phyloP scores from a whole-genome alignment of 1,140 invertebrate genomes.

The Philotrypesis tridentata region DNA sequence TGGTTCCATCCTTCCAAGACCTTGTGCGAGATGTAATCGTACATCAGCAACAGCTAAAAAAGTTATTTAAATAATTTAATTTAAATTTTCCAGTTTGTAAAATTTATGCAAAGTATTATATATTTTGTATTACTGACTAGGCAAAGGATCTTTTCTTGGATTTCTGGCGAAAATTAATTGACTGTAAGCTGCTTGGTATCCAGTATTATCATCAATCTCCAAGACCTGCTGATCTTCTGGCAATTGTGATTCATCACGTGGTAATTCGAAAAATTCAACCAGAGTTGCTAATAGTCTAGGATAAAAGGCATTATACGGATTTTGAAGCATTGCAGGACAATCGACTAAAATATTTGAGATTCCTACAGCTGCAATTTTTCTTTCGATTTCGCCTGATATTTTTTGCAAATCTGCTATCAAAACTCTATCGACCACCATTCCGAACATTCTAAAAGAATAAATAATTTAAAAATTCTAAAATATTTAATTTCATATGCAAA shows the following conservation, averaged over 20 bases:
- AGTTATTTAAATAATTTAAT: conserved; percentile 37
- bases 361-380: conserved; percentile 92
- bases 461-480: conserved; percentile 39
- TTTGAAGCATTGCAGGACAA: conserved; percentile 78
- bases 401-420: conserved; percentile 91
- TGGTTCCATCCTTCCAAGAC: conserved; percentile 78
- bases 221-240: conserved; percentile 89
- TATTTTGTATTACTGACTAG: conserved; percentile 66
- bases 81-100: not conserved
- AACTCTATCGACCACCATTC: conserved; percentile 93
- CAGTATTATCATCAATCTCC: conserved; percentile 88
- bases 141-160: conserved; percentile 82
- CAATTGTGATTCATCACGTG: conserved; percentile 84
- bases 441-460: conserved; percentile 86
- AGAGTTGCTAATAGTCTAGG: conserved; percentile 81
- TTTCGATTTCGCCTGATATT: conserved; percentile 85
- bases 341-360: conserved; percentile 90
- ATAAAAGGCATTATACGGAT: conserved; percentile 79
- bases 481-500: not conserved
- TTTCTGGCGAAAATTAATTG: conserved; percentile 90
- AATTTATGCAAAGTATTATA: not conserved
- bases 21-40: conserved; percentile 82
- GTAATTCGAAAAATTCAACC: conserved; percentile 91
- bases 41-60: conserved; percentile 79
- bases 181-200: conserved; percentile 92